phyloP scores from a whole-genome alignment of 2,797 vertebrate species.

The Borostomias antarcticus region DNA sequence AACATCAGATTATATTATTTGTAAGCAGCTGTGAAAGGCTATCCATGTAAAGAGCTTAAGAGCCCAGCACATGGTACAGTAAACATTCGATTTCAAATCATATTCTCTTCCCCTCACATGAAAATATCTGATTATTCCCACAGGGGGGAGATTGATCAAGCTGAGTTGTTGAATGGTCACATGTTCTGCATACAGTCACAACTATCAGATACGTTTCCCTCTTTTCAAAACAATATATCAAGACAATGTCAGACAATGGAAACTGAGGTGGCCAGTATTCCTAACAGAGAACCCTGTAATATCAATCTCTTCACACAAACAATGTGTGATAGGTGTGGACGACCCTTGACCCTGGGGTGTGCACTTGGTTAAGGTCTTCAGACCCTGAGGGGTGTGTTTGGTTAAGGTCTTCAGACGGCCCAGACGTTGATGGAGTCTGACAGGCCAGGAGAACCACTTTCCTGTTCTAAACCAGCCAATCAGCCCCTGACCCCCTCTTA shows the following conservation, averaged over 20 bases:
- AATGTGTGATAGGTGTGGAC: not conserved
- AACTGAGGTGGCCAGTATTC: too few species aligned
- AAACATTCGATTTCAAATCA: too few species aligned
- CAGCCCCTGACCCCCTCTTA: slow-evolving; percentile 73
- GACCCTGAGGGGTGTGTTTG: slow-evolving; percentile 56
- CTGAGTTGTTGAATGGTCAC: not conserved
- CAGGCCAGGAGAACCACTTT: slow-evolving; percentile 85
- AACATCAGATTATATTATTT: not conserved
- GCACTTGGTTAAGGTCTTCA: not conserved
- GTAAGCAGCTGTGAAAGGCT: not conserved
- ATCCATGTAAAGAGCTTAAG: too few species aligned
- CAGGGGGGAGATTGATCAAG: too few species aligned
- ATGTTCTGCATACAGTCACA: not conserved
- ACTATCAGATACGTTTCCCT: not conserved
- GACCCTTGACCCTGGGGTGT: slow-evolving; percentile 5
- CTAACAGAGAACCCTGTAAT: not conserved
- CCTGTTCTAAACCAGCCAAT: slow-evolving; percentile 81
- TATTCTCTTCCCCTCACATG: too few species aligned
- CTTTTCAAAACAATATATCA: not conserved
- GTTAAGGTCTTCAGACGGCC: slow-evolving; percentile 30
- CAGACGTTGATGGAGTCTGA: slow-evolving; percentile 81
- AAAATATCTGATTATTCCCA: too few species aligned
- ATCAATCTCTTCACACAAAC: not conserved
- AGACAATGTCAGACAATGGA: not conserved
- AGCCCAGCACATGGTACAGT: too few species aligned